Evolutionary conservation across 2,113 vertebrate species (phyloP).

Genomic region (Triplophysa tibetana): DNA sequence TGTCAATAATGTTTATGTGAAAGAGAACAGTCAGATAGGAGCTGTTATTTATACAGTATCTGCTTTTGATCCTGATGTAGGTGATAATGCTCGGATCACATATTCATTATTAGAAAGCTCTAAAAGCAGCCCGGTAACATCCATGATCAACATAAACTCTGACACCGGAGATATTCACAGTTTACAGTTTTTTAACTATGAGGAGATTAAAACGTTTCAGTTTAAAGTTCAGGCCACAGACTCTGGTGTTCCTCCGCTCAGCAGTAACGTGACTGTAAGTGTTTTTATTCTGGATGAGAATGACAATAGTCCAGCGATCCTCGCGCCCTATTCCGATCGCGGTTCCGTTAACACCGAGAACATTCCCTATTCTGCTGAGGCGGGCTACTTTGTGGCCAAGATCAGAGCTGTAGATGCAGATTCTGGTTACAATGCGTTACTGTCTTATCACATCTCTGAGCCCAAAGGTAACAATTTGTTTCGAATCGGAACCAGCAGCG

Average conservation of each 20-base stretch:
- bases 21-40: constrained; percentile 70
- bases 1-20: constrained; percentile 66
- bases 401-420: constrained; percentile 70
- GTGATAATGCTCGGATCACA: constrained; percentile 55
- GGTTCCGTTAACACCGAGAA: constrained; percentile 40
- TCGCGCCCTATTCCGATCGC: constrained; percentile 40
- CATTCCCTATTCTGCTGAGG: constrained; percentile 41
- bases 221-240: constrained; percentile 71
- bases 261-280: constrained; percentile 66
- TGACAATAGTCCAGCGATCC: constrained; percentile 65
- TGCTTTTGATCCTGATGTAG: constrained; percentile 64
- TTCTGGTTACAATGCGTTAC: constrained; percentile 74
- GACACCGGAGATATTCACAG: constrained; percentile 43
- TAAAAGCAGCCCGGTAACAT: constrained; percentile 50
- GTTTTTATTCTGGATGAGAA: constrained; percentile 71
- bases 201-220: constrained; percentile 60
- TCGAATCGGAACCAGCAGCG: constrained; percentile 50
- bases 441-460: constrained; percentile 69
- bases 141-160: constrained; percentile 58
- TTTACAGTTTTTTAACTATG: constrained; percentile 50
- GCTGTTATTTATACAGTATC: constrained; percentile 63
- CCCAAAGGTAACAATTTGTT: constrained; percentile 54
- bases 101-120: constrained; percentile 62
- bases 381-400: constrained; percentile 71
- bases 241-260: constrained; percentile 65